phyloP scores from a whole-genome alignment of 2,113 vertebrate species.

The Myanophis thanlyinensis region DNA sequence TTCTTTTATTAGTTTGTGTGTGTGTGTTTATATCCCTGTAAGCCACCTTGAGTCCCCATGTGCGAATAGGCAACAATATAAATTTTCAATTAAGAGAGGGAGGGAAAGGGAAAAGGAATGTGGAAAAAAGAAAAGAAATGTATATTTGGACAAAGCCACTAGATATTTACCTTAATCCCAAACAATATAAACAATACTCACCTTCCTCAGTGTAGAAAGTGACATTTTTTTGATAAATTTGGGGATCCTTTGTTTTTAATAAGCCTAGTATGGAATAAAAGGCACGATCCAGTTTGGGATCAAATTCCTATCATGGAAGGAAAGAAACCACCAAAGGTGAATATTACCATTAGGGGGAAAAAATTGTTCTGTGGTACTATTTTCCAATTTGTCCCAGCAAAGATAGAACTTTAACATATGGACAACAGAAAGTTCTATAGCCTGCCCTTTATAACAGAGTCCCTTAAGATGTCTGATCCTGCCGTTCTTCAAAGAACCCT shows the following conservation, averaged over 20 bases:
- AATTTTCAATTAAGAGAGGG: no score
- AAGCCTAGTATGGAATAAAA: conserved; percentile 87
- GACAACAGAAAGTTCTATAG: background rate
- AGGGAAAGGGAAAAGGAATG: no score
- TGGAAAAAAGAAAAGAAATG: no score
- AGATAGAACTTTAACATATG: background rate
- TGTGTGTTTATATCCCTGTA: no score
- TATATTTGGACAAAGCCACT: background rate
- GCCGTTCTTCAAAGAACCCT: background rate
- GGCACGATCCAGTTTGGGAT: conserved; percentile 78
- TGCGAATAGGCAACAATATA: no score
- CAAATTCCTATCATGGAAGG: conserved; percentile 72
- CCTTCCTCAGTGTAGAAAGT: conserved; percentile 75
- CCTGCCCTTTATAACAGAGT: background rate
- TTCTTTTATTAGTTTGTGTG: no score
- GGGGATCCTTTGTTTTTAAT: conserved; percentile 87
- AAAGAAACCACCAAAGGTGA: background rate
- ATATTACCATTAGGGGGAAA: background rate
- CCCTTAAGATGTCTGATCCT: background rate
- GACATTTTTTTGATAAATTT: conserved; percentile 80
- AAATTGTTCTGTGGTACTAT: background rate
- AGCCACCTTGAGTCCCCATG: no score
- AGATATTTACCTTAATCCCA: background rate
- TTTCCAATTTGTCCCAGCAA: no score
- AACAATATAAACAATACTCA: background rate